Base-by-base conservation (phyloP, 64 coral and sea anemone genomes). In the Trachythela sp. region DNA sequence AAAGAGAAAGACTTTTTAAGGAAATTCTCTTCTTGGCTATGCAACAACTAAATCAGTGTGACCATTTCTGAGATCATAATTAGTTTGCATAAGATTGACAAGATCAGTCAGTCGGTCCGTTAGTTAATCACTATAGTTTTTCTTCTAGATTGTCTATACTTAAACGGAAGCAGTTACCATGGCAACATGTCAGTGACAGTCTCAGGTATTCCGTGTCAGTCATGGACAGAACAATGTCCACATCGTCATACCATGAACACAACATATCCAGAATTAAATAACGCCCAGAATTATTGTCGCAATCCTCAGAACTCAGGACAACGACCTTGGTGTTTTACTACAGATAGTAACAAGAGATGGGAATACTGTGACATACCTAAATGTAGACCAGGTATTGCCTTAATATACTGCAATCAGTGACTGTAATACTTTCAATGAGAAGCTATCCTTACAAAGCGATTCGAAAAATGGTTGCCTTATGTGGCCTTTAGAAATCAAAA, bases 151-250 rank as follows among this genome's bases (percentile, higher is more conserved):
- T 93, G 92, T 84, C 91, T 91, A 86, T 84, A 94, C 80, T 68
- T 89, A 2, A 83, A 89, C 41, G 92, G 89, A 0, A 14, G 90
- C 40, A 86, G 89, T 18, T 97, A 92, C 90, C 64, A 34, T 86
- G 94, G 94, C 34, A 95, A 90, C 39, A 83, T 91, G 9, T 92
- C 54, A 11, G 30, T 95, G 20, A 95, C 94, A 30, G 48, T 84
- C 8, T 92, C 94, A 45, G 88, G 91, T 72, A 56, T 64, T 24
- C 84, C 86, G 18, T 97, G 95, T 86, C 95, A 97, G 58, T 40
- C 84, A 7, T 97, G 95, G 95, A 92, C 64, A 39, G 91, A 92
- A 24, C 95, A 97, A 36, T 94, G 95, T 50, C 95, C 95, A 92
- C 95, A 97, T 51, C 95, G 95, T 42, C 95, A 97, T 84, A 48